phyloP scores from a whole-genome alignment of 30 jellyfish, hydroid and myxozoan genomes.

The Hydractinia echinata region DNA sequence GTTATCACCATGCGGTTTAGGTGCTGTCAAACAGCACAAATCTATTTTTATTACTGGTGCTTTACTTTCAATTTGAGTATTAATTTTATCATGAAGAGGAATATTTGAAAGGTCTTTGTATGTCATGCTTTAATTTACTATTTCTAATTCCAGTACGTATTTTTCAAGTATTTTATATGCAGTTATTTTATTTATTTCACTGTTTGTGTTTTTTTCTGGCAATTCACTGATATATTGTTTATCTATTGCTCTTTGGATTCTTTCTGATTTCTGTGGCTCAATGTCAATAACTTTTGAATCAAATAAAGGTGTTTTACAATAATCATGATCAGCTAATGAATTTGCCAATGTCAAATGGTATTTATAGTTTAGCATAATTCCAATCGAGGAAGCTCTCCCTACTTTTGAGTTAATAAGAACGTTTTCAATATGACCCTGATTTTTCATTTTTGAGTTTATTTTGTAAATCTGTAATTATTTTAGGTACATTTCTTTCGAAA shows the following conservation, averaged over 20 bases:
- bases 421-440: conserved; percentile 9
- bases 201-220: no score
- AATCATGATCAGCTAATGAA: conserved; percentile 1
- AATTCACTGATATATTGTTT: no score
- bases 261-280: background rate
- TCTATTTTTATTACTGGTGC: background rate
- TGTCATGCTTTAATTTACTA: no score
- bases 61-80: no score
- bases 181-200: no score
- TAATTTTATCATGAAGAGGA: no score
- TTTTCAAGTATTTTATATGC: no score
- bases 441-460: background rate
- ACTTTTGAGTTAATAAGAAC: background rate
- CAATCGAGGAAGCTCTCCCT: background rate
- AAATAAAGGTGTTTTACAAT: background rate
- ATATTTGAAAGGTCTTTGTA: no score
- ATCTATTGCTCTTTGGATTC: background rate
- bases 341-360: background rate
- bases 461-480: background rate
- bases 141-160: no score
- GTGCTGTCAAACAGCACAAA: background rate
- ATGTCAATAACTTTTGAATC: background rate
- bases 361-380: background rate
- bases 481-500: conserved; percentile 7
- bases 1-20: background rate